These are phyloP conservation scores for Tetragnatha montana DNA, from an alignment of 2,888 invertebrate species.

Conservation along the genomic window DNA sequence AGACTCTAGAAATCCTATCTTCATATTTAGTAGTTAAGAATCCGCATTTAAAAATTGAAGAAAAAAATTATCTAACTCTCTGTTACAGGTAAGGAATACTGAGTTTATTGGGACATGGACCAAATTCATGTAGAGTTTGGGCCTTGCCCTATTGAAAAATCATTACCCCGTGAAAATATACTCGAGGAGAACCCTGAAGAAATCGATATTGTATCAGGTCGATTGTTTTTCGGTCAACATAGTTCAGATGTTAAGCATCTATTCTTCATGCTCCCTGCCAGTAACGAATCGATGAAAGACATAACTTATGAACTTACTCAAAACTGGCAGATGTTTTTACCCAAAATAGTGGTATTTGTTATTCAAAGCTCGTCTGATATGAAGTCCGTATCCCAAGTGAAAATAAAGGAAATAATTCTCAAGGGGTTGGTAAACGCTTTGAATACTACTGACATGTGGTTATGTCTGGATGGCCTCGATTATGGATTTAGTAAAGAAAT, in stretches of 20 bases:
- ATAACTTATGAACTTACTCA: not conserved
- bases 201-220: constrained; percentile 4
- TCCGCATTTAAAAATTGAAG: no score
- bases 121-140: constrained; percentile 38
- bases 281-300: not conserved
- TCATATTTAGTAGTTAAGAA: no score
- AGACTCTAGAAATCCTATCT: no score
- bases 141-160: constrained; percentile 23
- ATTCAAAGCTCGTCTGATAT: not conserved
- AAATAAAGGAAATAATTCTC: constrained; percentile 9
- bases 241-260: constrained; percentile 19
- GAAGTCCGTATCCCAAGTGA: not conserved
- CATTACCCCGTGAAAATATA: not conserved
- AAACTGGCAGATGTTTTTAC: constrained; percentile 32
- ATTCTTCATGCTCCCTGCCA: constrained; percentile 20
- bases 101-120: no score
- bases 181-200: not conserved
- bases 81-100: no score
- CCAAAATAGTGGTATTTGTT: constrained; percentile 48
- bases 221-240: constrained; percentile 39
- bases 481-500: constrained; percentile 40
- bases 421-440: constrained; percentile 47
- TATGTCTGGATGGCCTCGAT: constrained; percentile 40
- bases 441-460: constrained; percentile 62
- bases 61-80: no score